Percentiles rank a stretch among this genome's conserved stretches.
Evolutionary conservation across 2,797 vertebrate species (phyloP).

Genomic region (Clarias pachynema): DNA sequence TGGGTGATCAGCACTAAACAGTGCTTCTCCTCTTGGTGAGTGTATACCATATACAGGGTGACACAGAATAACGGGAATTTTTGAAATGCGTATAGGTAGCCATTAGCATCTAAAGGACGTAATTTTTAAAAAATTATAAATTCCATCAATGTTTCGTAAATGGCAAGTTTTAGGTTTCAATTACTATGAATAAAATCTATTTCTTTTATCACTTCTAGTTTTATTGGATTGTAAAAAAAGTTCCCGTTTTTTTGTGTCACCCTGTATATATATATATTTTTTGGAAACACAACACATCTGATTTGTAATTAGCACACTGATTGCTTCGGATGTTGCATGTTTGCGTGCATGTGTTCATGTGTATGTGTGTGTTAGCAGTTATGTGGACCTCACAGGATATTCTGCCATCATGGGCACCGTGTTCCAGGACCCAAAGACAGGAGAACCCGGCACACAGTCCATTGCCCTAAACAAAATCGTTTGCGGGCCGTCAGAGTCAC

Average conservation of each 20-base stretch:
- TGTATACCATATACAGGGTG: too few species aligned
- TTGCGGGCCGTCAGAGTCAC: constrained; percentile 90
- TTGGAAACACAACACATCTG: background rate
- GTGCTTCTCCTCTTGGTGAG: constrained; percentile 93
- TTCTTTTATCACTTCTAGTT: too few species aligned
- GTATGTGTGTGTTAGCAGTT: constrained; percentile 70
- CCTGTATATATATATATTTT: too few species aligned
- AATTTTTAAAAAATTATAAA: too few species aligned
- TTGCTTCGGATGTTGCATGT: background rate
- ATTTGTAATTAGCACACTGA: background rate
- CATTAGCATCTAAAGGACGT: too few species aligned
- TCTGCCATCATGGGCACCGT: constrained; percentile 88
- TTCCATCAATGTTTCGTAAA: too few species aligned
- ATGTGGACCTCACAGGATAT: constrained; percentile 85
- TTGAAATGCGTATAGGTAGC: too few species aligned
- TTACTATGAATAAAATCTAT: too few species aligned
- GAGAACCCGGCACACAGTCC: constrained; percentile 81
- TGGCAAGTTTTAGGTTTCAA: too few species aligned
- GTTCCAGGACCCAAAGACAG: constrained; percentile 80
- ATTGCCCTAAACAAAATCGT: constrained; percentile 83
- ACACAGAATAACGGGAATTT: too few species aligned
- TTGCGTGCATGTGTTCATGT: constrained; percentile 17
- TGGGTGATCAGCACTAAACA: constrained; percentile 97
- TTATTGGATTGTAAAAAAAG: too few species aligned
- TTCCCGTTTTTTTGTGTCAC: too few species aligned